phyloP scores from a whole-genome alignment of 2,797 vertebrate genomes.

The Poecilia velifera region DNA sequence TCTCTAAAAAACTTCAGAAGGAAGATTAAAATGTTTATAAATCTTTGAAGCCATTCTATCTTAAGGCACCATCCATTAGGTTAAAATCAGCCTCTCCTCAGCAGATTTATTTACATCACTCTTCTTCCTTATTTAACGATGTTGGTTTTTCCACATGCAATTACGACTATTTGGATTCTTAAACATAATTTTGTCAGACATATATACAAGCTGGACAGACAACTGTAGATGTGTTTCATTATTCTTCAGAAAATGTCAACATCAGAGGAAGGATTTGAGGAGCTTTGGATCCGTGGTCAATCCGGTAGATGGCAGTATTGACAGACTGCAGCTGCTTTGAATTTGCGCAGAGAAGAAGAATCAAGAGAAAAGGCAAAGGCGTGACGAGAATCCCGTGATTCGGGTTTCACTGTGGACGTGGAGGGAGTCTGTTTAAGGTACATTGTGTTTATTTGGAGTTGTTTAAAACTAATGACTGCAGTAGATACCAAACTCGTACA shows the following conservation, averaged over 20 bases:
- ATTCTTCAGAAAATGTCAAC: not conserved
- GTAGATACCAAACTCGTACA: not conserved
- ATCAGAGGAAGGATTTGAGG: not conserved
- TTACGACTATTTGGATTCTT: not conserved
- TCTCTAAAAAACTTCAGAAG: not conserved
- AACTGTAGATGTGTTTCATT: not conserved
- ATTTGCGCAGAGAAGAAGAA: not conserved
- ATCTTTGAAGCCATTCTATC: not conserved
- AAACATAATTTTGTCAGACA: not conserved
- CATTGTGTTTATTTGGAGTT: fast-evolving
- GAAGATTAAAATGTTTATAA: not conserved
- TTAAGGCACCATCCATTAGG: not conserved
- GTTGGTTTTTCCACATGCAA: not conserved
- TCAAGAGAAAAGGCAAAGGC: conserved; percentile 27
- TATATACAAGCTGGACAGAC: not conserved
- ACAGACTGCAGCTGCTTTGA: not conserved
- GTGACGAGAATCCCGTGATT: conserved; percentile 45
- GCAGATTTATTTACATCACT: not conserved
- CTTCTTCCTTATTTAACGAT: not conserved
- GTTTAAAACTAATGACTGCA: fast-evolving
- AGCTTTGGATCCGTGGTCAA: not conserved
- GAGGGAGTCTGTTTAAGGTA: conserved; percentile 16
- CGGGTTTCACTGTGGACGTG: fast-evolving
- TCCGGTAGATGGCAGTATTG: conserved; percentile 6
- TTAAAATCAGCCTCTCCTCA: not conserved